These are phyloP conservation scores for Sarcophaga variegata DNA, from an alignment of 2,888 invertebrate genomes.

Conservation along the genomic window DNA sequence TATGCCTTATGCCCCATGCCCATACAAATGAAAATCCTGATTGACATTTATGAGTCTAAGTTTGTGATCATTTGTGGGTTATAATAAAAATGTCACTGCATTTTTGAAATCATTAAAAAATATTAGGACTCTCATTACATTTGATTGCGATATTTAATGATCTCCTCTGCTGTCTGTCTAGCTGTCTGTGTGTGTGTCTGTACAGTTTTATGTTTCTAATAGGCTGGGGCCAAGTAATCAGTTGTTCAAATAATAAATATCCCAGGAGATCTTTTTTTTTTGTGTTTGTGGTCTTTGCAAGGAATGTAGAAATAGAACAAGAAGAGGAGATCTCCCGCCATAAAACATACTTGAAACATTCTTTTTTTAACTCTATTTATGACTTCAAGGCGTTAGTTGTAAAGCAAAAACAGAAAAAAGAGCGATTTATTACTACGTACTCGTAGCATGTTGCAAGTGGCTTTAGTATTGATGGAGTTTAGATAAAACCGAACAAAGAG, in stretches of 20 bases:
- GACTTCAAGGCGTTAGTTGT: slow-evolving; percentile 59
- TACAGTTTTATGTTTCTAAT: slow-evolving; percentile 42
- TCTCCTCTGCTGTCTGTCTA: not conserved
- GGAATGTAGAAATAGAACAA: not conserved
- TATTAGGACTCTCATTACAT: slow-evolving; percentile 66
- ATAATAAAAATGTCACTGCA: slow-evolving; percentile 67
- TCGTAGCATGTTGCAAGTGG: slow-evolving; percentile 40
- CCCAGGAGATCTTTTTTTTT: slow-evolving; percentile 56
- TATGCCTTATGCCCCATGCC: not conserved
- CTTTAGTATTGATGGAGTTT: not conserved
- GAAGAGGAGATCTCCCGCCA: not conserved
- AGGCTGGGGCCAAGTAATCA: slow-evolving; percentile 46
- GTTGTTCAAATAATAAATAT: slow-evolving; percentile 52
- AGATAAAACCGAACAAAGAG: not conserved
- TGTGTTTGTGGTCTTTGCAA: not conserved
- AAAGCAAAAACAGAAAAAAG: slow-evolving; percentile 26
- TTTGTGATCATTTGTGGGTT: slow-evolving; percentile 21
- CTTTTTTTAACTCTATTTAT: slow-evolving; percentile 12
- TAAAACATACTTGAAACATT: slow-evolving; percentile 47
- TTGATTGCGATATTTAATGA: slow-evolving; percentile 65
- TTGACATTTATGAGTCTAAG: slow-evolving; percentile 66
- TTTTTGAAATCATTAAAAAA: slow-evolving; percentile 64
- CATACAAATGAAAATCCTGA: slow-evolving; percentile 48
- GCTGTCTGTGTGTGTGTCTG: not conserved
- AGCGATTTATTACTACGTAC: slow-evolving; percentile 20